Percentiles rank a stretch among this genome's conserved stretches.
Conservation (phyloP, 2,113 vertebrate species). For the Crotalus viridis region DNA sequence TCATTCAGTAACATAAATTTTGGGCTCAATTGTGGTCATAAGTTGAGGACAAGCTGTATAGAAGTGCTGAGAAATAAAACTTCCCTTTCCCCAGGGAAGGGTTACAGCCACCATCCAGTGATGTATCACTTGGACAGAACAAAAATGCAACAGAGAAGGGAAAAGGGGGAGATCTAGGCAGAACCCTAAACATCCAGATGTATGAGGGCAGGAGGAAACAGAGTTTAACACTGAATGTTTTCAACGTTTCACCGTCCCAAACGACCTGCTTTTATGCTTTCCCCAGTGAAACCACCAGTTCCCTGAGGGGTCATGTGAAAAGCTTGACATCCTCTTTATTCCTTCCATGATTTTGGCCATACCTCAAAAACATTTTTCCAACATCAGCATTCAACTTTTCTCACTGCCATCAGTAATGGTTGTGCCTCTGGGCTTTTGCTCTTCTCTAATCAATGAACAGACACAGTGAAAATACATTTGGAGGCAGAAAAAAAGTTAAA, state of each 20-base stretch:
- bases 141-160: neutral
- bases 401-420: neutral
- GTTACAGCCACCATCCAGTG: neutral
- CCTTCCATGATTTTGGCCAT: conserved; percentile 5
- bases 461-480: neutral
- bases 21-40: too few relatives aligned
- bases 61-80: neutral
- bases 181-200: fast-evolving
- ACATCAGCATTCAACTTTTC: neutral
- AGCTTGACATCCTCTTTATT: conserved; percentile 1
- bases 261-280: neutral
- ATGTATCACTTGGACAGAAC: neutral
- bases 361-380: conserved; percentile 22
- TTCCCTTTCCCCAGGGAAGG: neutral
- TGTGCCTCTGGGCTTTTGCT: conserved; percentile 7
- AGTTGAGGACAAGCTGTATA: fast-evolving
- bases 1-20: too few relatives aligned
- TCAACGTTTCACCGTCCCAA: fast-evolving
- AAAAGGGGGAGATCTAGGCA: neutral
- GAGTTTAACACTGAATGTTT: neutral
- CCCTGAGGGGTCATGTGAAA: neutral
- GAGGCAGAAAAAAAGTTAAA: neutral
- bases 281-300: conserved; percentile 8
- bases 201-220: neutral
- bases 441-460: conserved; percentile 2